Base-by-base conservation (phyloP, 2,888 invertebrate genomes). In the Microplitis manilae region DNA sequence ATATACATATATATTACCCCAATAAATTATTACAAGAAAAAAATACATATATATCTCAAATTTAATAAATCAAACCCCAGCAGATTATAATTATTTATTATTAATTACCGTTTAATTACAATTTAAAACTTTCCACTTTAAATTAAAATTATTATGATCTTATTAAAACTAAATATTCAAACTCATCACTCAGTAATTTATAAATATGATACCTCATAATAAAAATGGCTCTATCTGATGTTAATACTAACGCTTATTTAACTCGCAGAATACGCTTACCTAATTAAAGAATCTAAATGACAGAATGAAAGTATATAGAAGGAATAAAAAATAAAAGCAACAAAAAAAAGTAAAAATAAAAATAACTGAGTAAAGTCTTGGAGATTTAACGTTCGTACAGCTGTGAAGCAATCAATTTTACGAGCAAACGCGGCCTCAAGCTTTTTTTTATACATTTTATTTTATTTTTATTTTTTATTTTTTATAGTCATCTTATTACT, bases 351-450 rank as follows among this genome's bases (percentile, higher is more conserved):
- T 30, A 7, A 17, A 50, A 13, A 50, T 15, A 64, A 40, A 73
- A 30, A 59, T 30, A 13, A 30, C 20, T 30, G 30, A 41, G 59
- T 50, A 65, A 59, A 65, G 67, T 50, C 59, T 73, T 64, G 41
- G 69, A 64, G 60, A 77, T 76, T 75, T 79, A 76, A 75, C 71
- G 72, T 77, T 77, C 77, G 73, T 67, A 50, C 61, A 77, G 68
- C 77, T 77, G 64, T 72, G 39, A 65, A 79, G 79, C 80, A 81
- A 82, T 83, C 81, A 80, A 80, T 68, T 81, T 81, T 80, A 82
- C 71, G 80, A 80, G 64, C 76, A 69, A 77, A 68, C 74, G 68
- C 13, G 62, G 64, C 41, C 75, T 78, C 68, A 38, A 9, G 50
- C 50, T 50, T 50, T 30, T 30, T 30, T 30, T 50, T 50, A 50